phyloP scores from a whole-genome alignment of 2,113 vertebrate genomes.

The Diadophis punctatus region DNA sequence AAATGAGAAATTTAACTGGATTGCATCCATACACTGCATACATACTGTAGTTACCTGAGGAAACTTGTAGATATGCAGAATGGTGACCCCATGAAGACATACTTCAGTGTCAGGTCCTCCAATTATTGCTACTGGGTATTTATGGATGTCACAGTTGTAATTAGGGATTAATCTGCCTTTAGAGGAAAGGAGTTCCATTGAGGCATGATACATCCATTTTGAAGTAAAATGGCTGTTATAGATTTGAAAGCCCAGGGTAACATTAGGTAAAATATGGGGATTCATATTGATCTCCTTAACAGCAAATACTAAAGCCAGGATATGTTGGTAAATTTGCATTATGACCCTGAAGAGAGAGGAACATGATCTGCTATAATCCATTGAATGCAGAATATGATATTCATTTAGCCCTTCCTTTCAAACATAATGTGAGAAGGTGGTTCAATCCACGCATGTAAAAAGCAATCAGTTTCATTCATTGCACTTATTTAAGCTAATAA shows the following conservation, averaged over 20 bases:
- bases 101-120: neutral
- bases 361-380: neutral
- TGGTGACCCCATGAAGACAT: neutral
- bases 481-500: neutral
- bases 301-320: neutral
- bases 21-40: neutral
- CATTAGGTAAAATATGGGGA: neutral
- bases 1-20: neutral
- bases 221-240: neutral
- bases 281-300: neutral
- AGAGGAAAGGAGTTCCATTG: neutral
- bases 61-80: neutral
- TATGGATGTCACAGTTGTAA: too few relatives aligned
- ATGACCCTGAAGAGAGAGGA: neutral
- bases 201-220: neutral
- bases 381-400: neutral
- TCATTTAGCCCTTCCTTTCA: too few relatives aligned
- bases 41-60: neutral
- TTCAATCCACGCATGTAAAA: too few relatives aligned
- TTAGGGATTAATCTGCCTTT: too few relatives aligned
- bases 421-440: too few relatives aligned
- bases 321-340: neutral
- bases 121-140: neutral
- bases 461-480: too few relatives aligned
- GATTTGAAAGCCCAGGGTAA: neutral